Percentiles rank a stretch among this genome's conserved stretches.
Conservation (phyloP, 2,888 invertebrate species). For the Parochlus steinenii region DNA sequence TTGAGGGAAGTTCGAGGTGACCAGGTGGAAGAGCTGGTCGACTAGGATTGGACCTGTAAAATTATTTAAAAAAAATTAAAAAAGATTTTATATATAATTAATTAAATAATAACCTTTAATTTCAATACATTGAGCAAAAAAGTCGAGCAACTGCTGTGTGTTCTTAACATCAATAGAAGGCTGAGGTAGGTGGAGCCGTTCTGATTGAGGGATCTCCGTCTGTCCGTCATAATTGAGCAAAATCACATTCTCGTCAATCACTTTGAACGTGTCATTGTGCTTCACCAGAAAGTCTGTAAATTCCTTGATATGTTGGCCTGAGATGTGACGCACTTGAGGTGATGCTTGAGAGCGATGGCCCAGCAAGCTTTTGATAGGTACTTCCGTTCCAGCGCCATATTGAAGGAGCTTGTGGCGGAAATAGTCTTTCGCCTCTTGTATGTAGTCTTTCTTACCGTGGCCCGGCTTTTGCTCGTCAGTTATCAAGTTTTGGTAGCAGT, state of each 20-base stretch:
- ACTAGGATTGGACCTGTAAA: constrained; percentile 53
- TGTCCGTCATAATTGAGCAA: constrained; percentile 53
- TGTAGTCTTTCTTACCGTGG: constrained; percentile 68
- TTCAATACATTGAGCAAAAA: constrained; percentile 67
- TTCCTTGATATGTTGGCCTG: constrained; percentile 84
- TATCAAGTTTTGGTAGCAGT: constrained; percentile 54
- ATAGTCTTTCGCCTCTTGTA: constrained; percentile 93
- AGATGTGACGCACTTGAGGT: constrained; percentile 91
- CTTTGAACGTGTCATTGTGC: constrained; percentile 71
- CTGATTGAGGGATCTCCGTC: constrained; percentile 47
- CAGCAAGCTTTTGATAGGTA: constrained; percentile 88
- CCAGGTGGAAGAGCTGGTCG: constrained; percentile 71
- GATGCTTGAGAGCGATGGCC: constrained; percentile 95
- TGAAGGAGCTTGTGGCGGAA: constrained; percentile 89
- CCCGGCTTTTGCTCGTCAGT: constrained; percentile 36
- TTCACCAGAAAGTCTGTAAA: constrained; percentile 77
- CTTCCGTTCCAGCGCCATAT: constrained; percentile 90
- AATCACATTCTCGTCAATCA: constrained; percentile 72
- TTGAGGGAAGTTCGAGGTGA: constrained; percentile 57
- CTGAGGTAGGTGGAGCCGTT: constrained; percentile 50
- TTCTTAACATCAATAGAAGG: constrained; percentile 67
- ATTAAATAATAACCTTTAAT: constrained; percentile 42
- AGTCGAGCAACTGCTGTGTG: constrained; percentile 66
- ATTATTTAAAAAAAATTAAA: neutral
- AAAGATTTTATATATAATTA: neutral